phyloP scores from a whole-genome alignment of 1,140 invertebrate species.

The Macrostomum lignano region DNA sequence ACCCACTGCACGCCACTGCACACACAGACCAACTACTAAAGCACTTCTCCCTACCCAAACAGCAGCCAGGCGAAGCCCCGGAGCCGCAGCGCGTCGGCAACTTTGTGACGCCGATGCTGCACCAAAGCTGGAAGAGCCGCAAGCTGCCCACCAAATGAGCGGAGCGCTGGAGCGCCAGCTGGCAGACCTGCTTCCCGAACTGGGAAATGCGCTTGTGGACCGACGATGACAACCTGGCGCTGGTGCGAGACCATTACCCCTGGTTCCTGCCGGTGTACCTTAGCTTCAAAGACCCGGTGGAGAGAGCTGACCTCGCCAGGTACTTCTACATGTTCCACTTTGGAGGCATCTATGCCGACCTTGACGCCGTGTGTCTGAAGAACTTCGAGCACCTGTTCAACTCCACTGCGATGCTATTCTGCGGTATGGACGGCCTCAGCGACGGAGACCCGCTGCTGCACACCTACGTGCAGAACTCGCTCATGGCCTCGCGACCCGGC shows the following conservation, averaged over 20 bases:
- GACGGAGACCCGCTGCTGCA: not conserved
- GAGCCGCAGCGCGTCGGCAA: no score
- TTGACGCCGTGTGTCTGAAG: not conserved
- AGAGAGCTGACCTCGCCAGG: not conserved
- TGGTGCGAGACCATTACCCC: not conserved
- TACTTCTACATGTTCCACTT: constrained; percentile 1
- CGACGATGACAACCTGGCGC: not conserved
- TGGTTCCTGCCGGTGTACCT: not conserved
- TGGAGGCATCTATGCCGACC: constrained; percentile 2
- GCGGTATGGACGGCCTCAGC: not conserved
- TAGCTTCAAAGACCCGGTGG: not conserved
- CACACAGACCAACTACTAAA: no score
- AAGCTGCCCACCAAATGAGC: no score
- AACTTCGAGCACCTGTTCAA: not conserved
- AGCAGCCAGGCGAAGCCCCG: no score
- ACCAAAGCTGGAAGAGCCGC: no score
- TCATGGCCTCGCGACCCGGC: not conserved
- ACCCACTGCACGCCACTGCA: no score
- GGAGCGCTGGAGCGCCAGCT: no score
- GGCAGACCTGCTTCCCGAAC: not conserved
- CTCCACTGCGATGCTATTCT: not conserved
- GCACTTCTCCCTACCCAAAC: no score
- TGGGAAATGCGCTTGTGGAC: not conserved
- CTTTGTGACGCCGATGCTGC: no score
- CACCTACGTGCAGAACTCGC: not conserved